A percentile compares a stretch with the other conserved stretches of the same genome.
phyloP scores from a whole-genome alignment of 1,140 invertebrate genomes.

The Ostrea edulis region DNA sequence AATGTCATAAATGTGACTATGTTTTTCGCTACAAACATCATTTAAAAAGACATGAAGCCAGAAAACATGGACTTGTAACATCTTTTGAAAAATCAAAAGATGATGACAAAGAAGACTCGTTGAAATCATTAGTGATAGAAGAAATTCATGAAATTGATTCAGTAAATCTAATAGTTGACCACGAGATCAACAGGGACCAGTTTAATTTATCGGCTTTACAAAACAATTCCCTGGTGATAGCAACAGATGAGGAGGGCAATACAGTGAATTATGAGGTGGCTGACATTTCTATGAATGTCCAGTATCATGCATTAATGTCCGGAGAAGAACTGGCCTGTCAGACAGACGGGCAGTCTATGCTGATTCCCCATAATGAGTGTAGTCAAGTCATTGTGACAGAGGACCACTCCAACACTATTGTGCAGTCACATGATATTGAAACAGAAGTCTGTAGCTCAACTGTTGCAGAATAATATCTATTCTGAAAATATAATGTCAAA shows the following conservation, averaged over 20 bases:
- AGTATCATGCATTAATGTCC: constrained; percentile 63
- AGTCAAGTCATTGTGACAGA: constrained; percentile 29
- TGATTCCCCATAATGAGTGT: constrained; percentile 26
- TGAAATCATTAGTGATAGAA: constrained; percentile 48
- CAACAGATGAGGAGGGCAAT: constrained; percentile 68
- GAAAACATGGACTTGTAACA: constrained; percentile 68
- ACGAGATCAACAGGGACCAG: constrained; percentile 62
- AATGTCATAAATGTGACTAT: constrained; percentile 72
- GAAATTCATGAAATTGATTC: constrained; percentile 51
- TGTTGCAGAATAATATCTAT: not conserved
- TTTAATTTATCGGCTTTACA: constrained; percentile 63
- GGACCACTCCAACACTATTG: not conserved
- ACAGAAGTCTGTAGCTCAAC: not conserved
- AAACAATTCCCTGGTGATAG: constrained; percentile 68
- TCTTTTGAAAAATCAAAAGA: constrained; percentile 42
- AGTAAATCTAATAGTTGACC: constrained; percentile 64
- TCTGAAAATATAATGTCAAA: too few relatives aligned
- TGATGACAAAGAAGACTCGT: constrained; percentile 28
- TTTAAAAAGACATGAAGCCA: constrained; percentile 71
- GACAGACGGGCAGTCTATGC: constrained; percentile 17
- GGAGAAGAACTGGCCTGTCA: constrained; percentile 45
- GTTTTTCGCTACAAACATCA: constrained; percentile 77
- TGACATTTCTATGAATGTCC: constrained; percentile 67
- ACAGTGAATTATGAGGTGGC: constrained; percentile 69
- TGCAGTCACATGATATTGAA: not conserved